Evolutionary conservation across 2,113 vertebrate species (phyloP).

Genomic region (Indri indri): DNA sequence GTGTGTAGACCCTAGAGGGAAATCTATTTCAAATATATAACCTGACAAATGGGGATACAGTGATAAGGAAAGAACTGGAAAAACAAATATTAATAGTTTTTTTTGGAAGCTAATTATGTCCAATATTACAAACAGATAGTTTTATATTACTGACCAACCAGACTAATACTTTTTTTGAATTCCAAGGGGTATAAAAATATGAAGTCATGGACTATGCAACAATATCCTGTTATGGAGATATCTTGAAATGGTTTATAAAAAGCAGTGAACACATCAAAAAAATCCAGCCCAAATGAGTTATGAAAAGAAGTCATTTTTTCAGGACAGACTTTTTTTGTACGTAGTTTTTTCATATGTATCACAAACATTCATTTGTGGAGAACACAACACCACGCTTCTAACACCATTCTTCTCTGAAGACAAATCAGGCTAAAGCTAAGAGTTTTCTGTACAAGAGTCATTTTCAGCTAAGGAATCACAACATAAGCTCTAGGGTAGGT

Average conservation of each 20-base stretch:
- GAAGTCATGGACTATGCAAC: constrained; percentile 12
- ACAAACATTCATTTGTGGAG: background rate
- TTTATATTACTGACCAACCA: constrained; percentile 20
- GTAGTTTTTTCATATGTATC: constrained; percentile 1
- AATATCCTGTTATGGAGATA: constrained; percentile 28
- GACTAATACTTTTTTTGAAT: constrained; percentile 1
- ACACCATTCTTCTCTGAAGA: background rate
- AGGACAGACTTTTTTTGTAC: background rate
- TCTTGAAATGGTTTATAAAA: constrained; percentile 58
- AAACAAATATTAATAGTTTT: background rate
- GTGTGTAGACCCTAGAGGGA: background rate
- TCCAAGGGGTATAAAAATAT: background rate
- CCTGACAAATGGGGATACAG: background rate
- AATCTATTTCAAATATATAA: background rate
- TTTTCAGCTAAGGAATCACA: constrained; percentile 6
- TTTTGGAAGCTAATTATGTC: constrained; percentile 38
- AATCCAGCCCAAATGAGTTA: constrained; percentile 24
- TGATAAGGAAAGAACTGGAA: background rate
- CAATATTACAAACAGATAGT: constrained; percentile 34
- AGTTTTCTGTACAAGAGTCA: constrained; percentile 19
- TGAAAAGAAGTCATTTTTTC: constrained; percentile 14
- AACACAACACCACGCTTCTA: background rate
- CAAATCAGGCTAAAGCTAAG: background rate
- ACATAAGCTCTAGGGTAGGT: constrained; percentile 12
- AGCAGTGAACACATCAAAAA: background rate